Base-by-base conservation (phyloP, 2,888 invertebrate genomes). In the Coenonympha arcania region DNA sequence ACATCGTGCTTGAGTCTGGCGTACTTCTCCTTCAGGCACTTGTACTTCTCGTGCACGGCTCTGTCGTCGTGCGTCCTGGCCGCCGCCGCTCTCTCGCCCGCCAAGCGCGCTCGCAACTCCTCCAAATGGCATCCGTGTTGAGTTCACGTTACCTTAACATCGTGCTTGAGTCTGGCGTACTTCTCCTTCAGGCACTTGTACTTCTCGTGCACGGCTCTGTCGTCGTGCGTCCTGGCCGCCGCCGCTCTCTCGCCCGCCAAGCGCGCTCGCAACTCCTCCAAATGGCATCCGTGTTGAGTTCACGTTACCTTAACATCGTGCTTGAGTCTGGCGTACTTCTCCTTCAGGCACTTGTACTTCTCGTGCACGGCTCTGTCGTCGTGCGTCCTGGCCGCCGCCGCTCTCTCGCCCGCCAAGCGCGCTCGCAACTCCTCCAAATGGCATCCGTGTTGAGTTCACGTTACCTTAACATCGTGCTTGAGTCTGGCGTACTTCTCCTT, bases 161-260 rank as follows among this genome's bases (percentile, higher is more conserved):
- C 94, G 16, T 91, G 92, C 71, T 95, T 95, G 48, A 95, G 79
- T 9, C 92, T 85, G 16, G 91, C 88, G 64, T 95, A 94, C 73
- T 95, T 95, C 67, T 93, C 93, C 73, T 94, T 94, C 43, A 95
- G 82, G 48, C 92, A 92, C 40, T 89, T 88, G 69, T 95, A 95
- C 69, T 95, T 95, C 61, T 93, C 93, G 59, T 92, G 91, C 2
- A 94, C 68, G 34, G 91, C 82, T 62, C 91, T 91, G 65, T 92
- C 92, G 60, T 86, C 86, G 78, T 71, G 56, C 87, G 3, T 63
- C 63, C 50, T 75, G 75, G 55, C 77, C 51, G 88, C 86, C 42
- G 83, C 71, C 13, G 88, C 89, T 2, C 89, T 72, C 56, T 91
- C 52, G 74, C 78, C 55, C 76, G 57, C 88, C 85, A 49, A 81